Percentiles rank a stretch among this genome's conserved stretches.
Conservation (phyloP, 2,888 invertebrate species). For the Cantharis nigra region DNA sequence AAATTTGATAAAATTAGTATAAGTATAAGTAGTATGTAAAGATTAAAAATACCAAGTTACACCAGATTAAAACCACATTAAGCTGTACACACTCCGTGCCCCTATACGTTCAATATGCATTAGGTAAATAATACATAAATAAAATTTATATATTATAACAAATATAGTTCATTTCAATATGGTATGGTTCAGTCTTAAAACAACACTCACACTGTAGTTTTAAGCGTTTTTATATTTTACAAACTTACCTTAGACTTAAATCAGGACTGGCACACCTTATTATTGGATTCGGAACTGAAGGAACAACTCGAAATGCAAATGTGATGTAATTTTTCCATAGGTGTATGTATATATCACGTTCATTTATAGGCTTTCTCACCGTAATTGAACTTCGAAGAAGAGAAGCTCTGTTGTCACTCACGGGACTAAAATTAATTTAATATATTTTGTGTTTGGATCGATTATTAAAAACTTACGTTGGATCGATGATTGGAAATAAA, state of each 20-base stretch:
- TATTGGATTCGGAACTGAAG: slow-evolving; percentile 84
- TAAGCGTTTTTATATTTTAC: not conserved
- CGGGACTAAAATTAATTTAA: slow-evolving; percentile 67
- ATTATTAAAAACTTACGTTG: slow-evolving; percentile 68
- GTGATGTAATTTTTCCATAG: slow-evolving; percentile 98
- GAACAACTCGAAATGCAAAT: slow-evolving; percentile 94
- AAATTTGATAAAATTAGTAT: too few relatives aligned
- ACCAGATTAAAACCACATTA: too few relatives aligned
- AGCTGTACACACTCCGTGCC: too few relatives aligned
- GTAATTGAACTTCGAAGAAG: slow-evolving; percentile 85
- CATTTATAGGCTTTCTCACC: slow-evolving; percentile 88
- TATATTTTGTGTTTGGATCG: not conserved
- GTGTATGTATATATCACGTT: slow-evolving; percentile 93
- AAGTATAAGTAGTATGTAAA: too few relatives aligned
- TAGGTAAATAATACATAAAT: too few relatives aligned
- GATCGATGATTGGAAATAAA: slow-evolving; percentile 92
- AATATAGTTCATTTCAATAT: too few relatives aligned
- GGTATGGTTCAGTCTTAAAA: not conserved
- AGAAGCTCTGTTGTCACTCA: slow-evolving; percentile 95
- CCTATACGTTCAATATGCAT: too few relatives aligned
- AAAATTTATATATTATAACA: too few relatives aligned
- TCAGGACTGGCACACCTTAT: slow-evolving; percentile 93
- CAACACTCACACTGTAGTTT: not conserved
- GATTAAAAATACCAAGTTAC: too few relatives aligned
- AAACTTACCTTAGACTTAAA: slow-evolving; percentile 79